Evolutionary conservation across 2,113 vertebrate genomes (phyloP).

Genomic region (Megaceryle torquata): DNA sequence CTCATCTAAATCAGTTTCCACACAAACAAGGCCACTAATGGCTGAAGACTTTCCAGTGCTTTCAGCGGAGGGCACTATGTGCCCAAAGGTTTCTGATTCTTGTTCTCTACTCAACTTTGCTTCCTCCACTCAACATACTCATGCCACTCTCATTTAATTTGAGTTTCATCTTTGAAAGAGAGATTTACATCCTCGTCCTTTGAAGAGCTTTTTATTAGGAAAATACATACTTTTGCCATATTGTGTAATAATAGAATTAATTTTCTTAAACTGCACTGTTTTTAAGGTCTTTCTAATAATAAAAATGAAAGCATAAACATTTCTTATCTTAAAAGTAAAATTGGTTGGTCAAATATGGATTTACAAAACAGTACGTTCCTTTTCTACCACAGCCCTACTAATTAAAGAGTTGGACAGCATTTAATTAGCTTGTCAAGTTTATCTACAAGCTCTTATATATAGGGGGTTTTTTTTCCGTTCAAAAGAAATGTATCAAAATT

Average conservation of each 20-base stretch:
- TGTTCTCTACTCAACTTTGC: not conserved
- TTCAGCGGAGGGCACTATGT: not conserved
- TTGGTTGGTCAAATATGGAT: not conserved
- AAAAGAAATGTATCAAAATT: not conserved
- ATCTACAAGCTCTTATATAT: not conserved
- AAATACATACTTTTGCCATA: not conserved
- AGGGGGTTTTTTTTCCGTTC: not conserved
- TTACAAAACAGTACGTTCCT: not conserved
- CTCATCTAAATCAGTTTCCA: not conserved
- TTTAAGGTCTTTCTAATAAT: not conserved
- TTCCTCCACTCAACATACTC: not conserved
- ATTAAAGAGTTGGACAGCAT: not conserved
- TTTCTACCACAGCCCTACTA: not conserved
- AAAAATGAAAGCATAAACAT: not conserved
- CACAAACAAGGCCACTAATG: not conserved
- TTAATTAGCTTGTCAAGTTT: conserved; percentile 4
- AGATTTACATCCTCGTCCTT: not conserved
- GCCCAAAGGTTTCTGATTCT: not conserved
- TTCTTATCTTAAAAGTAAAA: not conserved
- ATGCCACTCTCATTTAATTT: not conserved
- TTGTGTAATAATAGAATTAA: not conserved
- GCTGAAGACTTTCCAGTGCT: not conserved
- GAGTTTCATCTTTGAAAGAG: not conserved
- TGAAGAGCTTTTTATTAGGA: not conserved
- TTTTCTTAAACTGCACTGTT: not conserved